Conservation (phyloP, 2,888 invertebrate species). For the Tricholauxania praeusta region DNA sequence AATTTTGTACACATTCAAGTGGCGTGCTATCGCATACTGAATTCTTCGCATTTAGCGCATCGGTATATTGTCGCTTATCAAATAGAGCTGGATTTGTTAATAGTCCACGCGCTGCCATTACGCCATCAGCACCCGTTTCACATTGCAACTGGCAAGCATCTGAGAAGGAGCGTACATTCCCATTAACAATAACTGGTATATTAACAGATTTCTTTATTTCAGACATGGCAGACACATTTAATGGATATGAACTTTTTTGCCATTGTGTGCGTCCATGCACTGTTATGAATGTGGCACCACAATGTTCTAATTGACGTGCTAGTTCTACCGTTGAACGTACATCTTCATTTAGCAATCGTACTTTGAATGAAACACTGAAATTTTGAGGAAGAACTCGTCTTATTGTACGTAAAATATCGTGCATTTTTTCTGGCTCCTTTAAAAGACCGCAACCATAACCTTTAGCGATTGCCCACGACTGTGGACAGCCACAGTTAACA, state of each 20-base stretch:
- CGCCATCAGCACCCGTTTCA: conserved; percentile 79
- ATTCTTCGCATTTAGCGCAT: neutral
- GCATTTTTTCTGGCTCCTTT: conserved; percentile 84
- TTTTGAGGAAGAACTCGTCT: conserved; percentile 76
- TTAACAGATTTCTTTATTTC: conserved; percentile 74
- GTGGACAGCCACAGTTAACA: conserved; percentile 98
- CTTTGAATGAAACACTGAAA: conserved; percentile 93
- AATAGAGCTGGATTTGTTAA: conserved; percentile 93
- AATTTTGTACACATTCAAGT: conserved; percentile 81
- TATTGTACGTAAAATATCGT: conserved; percentile 83
- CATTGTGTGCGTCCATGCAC: conserved; percentile 92
- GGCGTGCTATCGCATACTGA: conserved; percentile 72
- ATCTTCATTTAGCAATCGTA: conserved; percentile 74
- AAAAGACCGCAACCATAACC: conserved; percentile 90
- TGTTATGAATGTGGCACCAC: conserved; percentile 89
- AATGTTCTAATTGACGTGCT: conserved; percentile 82
- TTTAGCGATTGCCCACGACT: conserved; percentile 92
- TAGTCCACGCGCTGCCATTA: conserved; percentile 94
- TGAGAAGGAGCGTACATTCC: conserved; percentile 82
- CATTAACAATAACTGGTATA: conserved; percentile 93
- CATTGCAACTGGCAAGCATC: conserved; percentile 78
- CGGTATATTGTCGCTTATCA: conserved; percentile 61
- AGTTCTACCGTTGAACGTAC: conserved; percentile 79
- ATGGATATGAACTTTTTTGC: conserved; percentile 79
- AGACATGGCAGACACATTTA: conserved; percentile 79